Percentiles rank a stretch among this genome's conserved stretches.
Evolutionary conservation across 2,888 invertebrate genomes (phyloP).

Genomic region (Lordiphosa fenestrarum): DNA sequence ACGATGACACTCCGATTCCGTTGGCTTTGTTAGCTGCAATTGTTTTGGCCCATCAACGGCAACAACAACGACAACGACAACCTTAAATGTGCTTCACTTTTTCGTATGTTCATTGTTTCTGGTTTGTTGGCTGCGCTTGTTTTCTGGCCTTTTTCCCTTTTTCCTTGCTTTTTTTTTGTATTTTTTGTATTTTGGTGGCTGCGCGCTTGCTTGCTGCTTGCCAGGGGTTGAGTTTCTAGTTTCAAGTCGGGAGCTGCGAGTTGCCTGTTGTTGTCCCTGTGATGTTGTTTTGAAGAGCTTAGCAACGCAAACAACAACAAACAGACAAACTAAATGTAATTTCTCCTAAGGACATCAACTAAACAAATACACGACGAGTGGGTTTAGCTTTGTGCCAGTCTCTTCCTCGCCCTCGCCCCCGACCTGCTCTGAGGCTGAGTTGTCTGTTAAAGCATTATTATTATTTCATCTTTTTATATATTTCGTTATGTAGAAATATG

Average conservation of each 20-base stretch:
- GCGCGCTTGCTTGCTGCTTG: slow-evolving; percentile 2
- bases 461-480: slow-evolving; percentile 31
- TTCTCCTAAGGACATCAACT: slow-evolving; percentile 55
- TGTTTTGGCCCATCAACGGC: slow-evolving; percentile 27
- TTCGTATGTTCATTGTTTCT: slow-evolving; percentile 27
- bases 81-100: slow-evolving; percentile 26
- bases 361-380: slow-evolving; percentile 41
- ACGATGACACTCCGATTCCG: slow-evolving; percentile 18
- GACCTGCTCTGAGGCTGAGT: background rate
- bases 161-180: no score
- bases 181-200: background rate
- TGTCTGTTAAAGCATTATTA: slow-evolving; percentile 28
- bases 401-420: background rate
- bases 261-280: slow-evolving; percentile 8
- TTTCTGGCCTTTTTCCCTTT: slow-evolving; percentile 16
- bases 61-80: slow-evolving; percentile 13
- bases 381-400: slow-evolving; percentile 15
- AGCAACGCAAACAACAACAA: slow-evolving; percentile 24
- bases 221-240: slow-evolving; percentile 13
- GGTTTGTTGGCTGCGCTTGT: slow-evolving; percentile 19
- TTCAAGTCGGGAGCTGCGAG: slow-evolving; percentile 13
- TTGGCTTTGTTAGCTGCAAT: slow-evolving; percentile 37
- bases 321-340: slow-evolving; percentile 44
- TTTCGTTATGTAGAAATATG: slow-evolving; percentile 17
- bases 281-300: slow-evolving; percentile 30